These are phyloP conservation scores for Dynastes hyllus DNA, from an alignment of 2,888 invertebrate genomes.

Conservation along the genomic window DNA sequence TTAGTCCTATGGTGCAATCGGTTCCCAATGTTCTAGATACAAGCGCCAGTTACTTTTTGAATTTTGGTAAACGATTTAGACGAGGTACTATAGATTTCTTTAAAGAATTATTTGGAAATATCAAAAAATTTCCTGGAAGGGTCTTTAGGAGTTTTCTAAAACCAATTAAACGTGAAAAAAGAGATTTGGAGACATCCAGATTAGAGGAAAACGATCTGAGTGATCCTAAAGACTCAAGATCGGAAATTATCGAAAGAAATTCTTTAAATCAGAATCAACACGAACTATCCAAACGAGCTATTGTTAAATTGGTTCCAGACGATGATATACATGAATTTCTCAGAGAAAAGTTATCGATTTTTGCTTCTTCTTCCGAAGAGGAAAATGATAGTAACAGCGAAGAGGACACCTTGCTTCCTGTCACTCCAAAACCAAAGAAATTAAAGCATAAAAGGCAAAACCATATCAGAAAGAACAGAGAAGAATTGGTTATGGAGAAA, in stretches of 20 bases:
- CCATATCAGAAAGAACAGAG: constrained; percentile 52
- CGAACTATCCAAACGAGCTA: constrained; percentile 60
- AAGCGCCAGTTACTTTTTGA: constrained; percentile 64
- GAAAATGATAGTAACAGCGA: neutral
- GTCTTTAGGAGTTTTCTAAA: neutral
- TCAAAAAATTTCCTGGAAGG: constrained; percentile 21
- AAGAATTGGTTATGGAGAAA: constrained; percentile 59
- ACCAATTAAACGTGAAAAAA: constrained; percentile 18
- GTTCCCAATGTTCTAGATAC: constrained; percentile 64
- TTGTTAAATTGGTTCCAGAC: constrained; percentile 65
- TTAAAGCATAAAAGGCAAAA: constrained; percentile 48
- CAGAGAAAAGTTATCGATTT: constrained; percentile 61
- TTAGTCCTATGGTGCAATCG: constrained; percentile 63
- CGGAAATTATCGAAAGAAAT: neutral
- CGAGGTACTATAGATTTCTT: constrained; percentile 63
- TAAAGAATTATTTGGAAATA: constrained; percentile 63
- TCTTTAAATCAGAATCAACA: neutral
- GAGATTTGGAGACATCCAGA: constrained; percentile 1
- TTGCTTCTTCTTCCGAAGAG: constrained; percentile 42
- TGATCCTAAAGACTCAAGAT: too few relatives aligned
- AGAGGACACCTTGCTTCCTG: constrained; percentile 51
- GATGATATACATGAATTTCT: constrained; percentile 64
- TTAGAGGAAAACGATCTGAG: too few relatives aligned
- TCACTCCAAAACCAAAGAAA: constrained; percentile 32
- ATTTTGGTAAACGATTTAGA: constrained; percentile 65